Evolutionary conservation across 2,113 vertebrate genomes (phyloP).

Genomic region (Microcebus murinus): DNA sequence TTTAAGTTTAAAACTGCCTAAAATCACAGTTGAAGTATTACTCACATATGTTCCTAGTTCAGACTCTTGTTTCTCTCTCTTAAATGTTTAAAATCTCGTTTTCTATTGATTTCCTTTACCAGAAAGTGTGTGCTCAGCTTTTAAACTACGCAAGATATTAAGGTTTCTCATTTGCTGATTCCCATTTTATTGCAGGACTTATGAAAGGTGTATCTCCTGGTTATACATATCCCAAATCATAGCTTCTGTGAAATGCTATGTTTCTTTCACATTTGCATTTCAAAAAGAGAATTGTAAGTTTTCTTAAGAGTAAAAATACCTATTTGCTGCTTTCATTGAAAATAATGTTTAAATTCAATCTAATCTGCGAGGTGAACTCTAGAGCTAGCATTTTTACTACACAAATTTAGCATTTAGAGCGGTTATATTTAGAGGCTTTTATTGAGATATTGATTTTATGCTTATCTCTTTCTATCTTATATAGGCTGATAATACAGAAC

Average conservation of each 20-base stretch:
- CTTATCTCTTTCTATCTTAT: background rate
- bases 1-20: conserved; percentile 6
- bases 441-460: conserved; percentile 40
- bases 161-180: conserved; percentile 15
- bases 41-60: background rate
- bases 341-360: background rate
- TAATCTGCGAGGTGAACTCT: conserved; percentile 11
- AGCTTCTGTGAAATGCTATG: background rate
- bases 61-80: conserved; percentile 5
- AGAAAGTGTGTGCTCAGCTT: conserved; percentile 16
- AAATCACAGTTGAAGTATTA: background rate
- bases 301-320: background rate
- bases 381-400: background rate
- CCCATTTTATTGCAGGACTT: conserved; percentile 38
- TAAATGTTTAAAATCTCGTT: background rate
- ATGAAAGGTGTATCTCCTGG: conserved; percentile 6
- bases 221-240: conserved; percentile 4
- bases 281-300: background rate
- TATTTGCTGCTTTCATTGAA: background rate
- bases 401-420: background rate
- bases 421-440: conserved; percentile 15
- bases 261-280: conserved; percentile 49
- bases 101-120: conserved; percentile 52
- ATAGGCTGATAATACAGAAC: background rate
- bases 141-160: conserved; percentile 58